Conservation (phyloP, 2,888 invertebrate genomes). For the Drosophila macrospina region DNA sequence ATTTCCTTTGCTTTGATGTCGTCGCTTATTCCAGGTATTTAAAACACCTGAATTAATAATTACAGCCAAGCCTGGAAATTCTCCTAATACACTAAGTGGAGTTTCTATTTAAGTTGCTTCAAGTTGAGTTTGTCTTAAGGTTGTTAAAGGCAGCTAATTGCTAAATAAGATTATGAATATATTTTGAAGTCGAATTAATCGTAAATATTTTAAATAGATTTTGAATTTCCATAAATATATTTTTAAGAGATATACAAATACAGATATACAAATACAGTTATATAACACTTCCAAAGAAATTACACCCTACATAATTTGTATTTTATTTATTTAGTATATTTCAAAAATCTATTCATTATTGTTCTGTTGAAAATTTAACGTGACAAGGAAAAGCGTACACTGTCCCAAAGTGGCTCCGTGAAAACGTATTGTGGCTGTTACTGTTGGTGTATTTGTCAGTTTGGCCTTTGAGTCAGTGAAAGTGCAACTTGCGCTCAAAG, state of each 20-base stretch:
- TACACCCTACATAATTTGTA: no score
- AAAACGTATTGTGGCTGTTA: slow-evolving; percentile 8
- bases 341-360: no score
- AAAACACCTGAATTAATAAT: slow-evolving; percentile 12
- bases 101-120: neutral
- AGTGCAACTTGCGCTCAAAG: slow-evolving; percentile 65
- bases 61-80: neutral
- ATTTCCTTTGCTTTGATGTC: slow-evolving; percentile 47
- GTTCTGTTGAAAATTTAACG: neutral
- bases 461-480: slow-evolving; percentile 50
- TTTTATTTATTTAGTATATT: no score
- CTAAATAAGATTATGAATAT: no score
- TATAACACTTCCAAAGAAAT: no score
- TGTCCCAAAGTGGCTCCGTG: slow-evolving; percentile 1
- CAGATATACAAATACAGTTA: no score
- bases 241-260: no score
- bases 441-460: slow-evolving; percentile 21
- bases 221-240: no score
- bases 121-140: neutral
- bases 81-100: neutral
- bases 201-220: no score
- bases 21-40: slow-evolving; percentile 21
- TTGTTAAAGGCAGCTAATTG: neutral
- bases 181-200: no score
- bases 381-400: neutral